Evolutionary conservation across 2,797 vertebrate species (phyloP), one percentile per base, ranked within the genome.

Genomic region (Squalus acanthias): DNA sequence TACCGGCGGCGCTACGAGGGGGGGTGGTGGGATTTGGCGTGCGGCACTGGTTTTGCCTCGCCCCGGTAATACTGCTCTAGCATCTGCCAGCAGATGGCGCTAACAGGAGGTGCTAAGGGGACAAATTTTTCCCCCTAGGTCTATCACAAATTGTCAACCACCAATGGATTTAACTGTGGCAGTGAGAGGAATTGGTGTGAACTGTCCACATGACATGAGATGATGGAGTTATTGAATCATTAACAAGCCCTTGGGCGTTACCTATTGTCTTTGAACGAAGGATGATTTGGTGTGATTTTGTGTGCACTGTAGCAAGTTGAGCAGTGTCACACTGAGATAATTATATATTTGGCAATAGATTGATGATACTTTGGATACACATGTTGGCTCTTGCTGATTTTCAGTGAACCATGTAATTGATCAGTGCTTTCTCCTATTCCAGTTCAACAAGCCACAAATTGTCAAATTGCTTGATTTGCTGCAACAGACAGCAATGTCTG

Each of bases 401-500:
- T 69, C 91, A 93, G 20, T 93, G 92, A 94, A 94, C 63, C 92
- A 2, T 22, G 39, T 94, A 94, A 94, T 94, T 94, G 92, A 94
- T 94, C 89, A 92, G 60, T 65, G 1, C 29, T 65, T 92, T 69
- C 22, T 50, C 92, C 63, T 69, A 94, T 24, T 65, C 46, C 65
- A 94, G 92, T 46, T 69, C 39, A 69, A 22, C n/a, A 69, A 94
- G 20, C 92, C n/a, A 70, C 63, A 39, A 46, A 10, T 69, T 93
- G 91, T 57, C 92, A 69, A 94, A 69, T 67, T 39, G 63, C 17
- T 46, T 69, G 92, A 94, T 94, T 69, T 94, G n/a, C n/a, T 70
- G 65, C 65, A 70, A 94, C 92, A 94, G n/a, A 94, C 9, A 46
- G 7, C n/a, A 70, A 67, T 94, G n/a, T 69, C 63, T 39, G 39